These are phyloP conservation scores for Siniperca obscura DNA, from an alignment of 2,797 vertebrate species.

Conservation along the genomic window DNA sequence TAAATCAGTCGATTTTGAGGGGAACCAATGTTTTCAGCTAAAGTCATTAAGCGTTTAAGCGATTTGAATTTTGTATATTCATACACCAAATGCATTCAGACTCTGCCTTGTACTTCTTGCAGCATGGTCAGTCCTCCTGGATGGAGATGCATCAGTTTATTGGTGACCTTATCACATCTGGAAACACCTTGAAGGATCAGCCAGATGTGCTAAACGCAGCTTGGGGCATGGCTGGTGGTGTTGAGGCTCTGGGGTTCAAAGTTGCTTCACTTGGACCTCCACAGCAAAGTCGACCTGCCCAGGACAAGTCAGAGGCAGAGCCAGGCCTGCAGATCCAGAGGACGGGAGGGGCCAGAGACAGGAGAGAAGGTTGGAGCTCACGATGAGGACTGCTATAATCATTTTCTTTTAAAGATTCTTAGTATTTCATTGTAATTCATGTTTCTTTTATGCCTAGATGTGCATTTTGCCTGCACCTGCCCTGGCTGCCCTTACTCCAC, in stretches of 20 bases:
- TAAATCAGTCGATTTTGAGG: background rate
- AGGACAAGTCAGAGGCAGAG: constrained; percentile 61
- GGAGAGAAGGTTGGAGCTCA: constrained; percentile 59
- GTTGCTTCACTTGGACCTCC: constrained; percentile 49
- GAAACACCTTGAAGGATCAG: constrained; percentile 74
- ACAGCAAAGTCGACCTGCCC: constrained; percentile 49
- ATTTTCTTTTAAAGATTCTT: background rate
- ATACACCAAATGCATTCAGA: background rate
- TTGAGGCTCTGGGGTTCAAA: constrained; percentile 68
- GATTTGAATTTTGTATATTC: background rate
- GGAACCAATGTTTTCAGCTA: background rate
- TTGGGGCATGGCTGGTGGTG: constrained; percentile 72
- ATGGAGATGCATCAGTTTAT: constrained; percentile 88
- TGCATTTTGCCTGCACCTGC: constrained; percentile 79
- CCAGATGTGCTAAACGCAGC: constrained; percentile 73
- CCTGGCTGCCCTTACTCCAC: constrained; percentile 82
- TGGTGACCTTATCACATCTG: constrained; percentile 84
- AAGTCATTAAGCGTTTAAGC: no score
- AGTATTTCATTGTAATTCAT: background rate
- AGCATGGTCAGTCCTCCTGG: constrained; percentile 84
- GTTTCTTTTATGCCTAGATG: constrained; percentile 57
- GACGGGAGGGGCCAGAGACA: constrained; percentile 60
- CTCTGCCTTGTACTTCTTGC: constrained; percentile 27
- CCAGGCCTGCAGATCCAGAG: constrained; percentile 43
- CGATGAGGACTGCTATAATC: rapidly evolving